Conservation (phyloP, 2,113 vertebrate genomes). For the Chrysochloris asiatica region DNA sequence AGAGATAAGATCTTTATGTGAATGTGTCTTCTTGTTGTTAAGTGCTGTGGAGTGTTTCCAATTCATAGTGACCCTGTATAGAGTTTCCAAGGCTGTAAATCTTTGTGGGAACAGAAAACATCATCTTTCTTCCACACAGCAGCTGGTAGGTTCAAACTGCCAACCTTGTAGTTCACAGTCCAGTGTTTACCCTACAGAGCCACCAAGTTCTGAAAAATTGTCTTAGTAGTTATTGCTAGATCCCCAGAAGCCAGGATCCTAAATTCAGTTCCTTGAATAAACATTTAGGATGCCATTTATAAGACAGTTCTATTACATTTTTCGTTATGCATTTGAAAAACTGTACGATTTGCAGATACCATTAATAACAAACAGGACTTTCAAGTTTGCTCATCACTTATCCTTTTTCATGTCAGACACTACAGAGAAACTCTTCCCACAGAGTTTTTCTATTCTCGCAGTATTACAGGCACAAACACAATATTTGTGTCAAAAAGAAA, state of each 20-base stretch:
- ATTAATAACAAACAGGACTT: not conserved
- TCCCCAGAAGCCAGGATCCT: not conserved
- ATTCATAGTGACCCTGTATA: no score
- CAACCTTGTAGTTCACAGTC: no score
- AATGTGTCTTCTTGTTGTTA: constrained; percentile 17
- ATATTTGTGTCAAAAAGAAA: not conserved
- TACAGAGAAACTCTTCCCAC: not conserved
- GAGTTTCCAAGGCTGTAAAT: no score
- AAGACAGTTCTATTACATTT: not conserved
- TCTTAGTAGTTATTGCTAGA: not conserved
- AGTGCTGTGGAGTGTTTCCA: no score
- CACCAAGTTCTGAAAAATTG: no score
- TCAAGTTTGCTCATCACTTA: not conserved
- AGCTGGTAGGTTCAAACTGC: no score
- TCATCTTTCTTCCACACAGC: no score
- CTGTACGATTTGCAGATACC: not conserved
- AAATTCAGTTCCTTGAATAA: not conserved
- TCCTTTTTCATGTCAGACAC: not conserved
- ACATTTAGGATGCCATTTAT: not conserved
- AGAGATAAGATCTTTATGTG: not conserved
- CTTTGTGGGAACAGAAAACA: no score
- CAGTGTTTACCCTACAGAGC: no score
- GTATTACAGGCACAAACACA: not conserved
- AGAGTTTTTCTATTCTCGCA: constrained; percentile 14
- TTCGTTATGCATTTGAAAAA: not conserved